Evolutionary conservation across 2,888 invertebrate genomes (phyloP).

Genomic region (Orthosia cruda): DNA sequence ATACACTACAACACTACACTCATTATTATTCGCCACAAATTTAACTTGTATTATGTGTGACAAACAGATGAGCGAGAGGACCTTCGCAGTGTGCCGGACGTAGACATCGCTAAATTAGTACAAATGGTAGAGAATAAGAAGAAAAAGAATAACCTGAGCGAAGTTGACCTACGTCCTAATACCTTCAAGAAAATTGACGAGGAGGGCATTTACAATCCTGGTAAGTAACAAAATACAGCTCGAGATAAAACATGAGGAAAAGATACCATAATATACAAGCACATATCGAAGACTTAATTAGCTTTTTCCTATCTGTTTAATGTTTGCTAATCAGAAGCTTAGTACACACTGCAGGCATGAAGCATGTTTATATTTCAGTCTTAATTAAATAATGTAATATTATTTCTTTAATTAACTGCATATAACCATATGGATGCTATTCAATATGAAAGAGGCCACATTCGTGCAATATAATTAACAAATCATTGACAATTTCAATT

Average conservation of each 20-base stretch:
- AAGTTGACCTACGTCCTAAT: slow-evolving; percentile 85
- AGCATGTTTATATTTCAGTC: neutral
- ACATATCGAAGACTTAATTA: neutral
- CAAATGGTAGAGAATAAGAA: slow-evolving; percentile 84
- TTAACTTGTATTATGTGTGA: slow-evolving; percentile 23
- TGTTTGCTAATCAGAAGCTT: too few species aligned
- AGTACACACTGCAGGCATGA: neutral
- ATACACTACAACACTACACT: too few species aligned
- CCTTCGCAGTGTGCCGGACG: slow-evolving; percentile 87
- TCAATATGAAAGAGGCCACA: neutral
- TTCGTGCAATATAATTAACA: neutral
- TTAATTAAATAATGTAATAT: neutral
- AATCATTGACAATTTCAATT: neutral
- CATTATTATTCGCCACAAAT: too few species aligned
- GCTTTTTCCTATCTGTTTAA: neutral
- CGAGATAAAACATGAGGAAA: neutral
- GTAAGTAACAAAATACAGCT: slow-evolving; percentile 70
- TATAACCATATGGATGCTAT: too few species aligned
- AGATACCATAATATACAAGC: neutral
- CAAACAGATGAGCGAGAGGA: slow-evolving; percentile 89
- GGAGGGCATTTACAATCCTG: slow-evolving; percentile 88
- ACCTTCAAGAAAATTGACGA: slow-evolving; percentile 89
- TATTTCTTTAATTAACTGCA: neutral
- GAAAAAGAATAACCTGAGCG: slow-evolving; percentile 84
- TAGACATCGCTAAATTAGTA: slow-evolving; percentile 88